A percentile compares a stretch with the other conserved stretches of the same genome.
phyloP scores from a whole-genome alignment of 2,797 vertebrate genomes.

The Chelon labrosus region DNA sequence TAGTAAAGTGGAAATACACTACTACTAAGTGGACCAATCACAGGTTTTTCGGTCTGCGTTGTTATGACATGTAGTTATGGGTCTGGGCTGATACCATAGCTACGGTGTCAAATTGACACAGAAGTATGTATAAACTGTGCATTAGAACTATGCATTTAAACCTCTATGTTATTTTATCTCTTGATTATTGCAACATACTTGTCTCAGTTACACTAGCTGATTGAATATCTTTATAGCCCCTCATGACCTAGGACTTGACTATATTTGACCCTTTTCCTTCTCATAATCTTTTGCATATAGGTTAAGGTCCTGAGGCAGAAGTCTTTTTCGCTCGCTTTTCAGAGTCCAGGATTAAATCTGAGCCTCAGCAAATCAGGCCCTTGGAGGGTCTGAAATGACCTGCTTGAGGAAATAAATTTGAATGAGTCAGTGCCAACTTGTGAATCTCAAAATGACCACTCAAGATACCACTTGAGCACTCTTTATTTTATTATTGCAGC shows the following conservation, averaged over 20 bases:
- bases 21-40: too few species aligned
- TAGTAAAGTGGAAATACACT: too few species aligned
- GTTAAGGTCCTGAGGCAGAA: background rate
- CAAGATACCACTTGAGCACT: background rate
- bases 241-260: background rate
- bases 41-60: too few species aligned
- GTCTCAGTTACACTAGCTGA: too few species aligned
- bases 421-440: conserved; percentile 1
- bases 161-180: too few species aligned
- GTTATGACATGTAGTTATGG: too few species aligned
- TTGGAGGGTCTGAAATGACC: conserved; percentile 9
- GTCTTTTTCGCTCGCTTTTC: conserved; percentile 3
- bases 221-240: background rate
- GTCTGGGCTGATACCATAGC: too few species aligned
- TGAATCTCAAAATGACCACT: background rate
- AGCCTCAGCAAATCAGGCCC: conserved; percentile 10
- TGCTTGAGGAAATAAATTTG: conserved; percentile 12
- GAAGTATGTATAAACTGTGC: too few species aligned
- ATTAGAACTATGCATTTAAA: too few species aligned
- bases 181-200: too few species aligned
- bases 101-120: too few species aligned
- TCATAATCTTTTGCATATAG: background rate
- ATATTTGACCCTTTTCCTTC: conserved; percentile 7
- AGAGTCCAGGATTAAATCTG: conserved; percentile 15
- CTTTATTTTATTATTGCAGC: background rate